These are phyloP conservation scores for Cebus imitator DNA, from an alignment of 2,113 vertebrate species.

Conservation along the genomic window DNA sequence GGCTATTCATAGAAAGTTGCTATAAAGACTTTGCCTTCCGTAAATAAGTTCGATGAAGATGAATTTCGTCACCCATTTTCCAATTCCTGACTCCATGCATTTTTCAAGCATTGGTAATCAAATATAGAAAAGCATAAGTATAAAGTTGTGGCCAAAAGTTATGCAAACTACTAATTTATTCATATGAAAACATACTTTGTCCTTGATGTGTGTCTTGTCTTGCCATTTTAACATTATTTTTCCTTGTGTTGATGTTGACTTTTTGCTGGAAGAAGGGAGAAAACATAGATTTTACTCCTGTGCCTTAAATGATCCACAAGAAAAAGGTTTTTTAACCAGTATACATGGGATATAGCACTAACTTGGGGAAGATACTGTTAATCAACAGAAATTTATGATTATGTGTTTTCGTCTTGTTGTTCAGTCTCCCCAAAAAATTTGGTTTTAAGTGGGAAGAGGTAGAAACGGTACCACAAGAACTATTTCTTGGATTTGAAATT, in stretches of 20 bases:
- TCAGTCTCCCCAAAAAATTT: not conserved
- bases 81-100: not conserved
- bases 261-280: not conserved
- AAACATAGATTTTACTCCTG: constrained; percentile 10
- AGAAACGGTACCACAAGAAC: not conserved
- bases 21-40: not conserved
- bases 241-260: constrained; percentile 26
- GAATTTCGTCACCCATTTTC: not conserved
- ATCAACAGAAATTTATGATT: not conserved
- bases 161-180: not conserved
- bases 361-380: not conserved
- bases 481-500: not conserved
- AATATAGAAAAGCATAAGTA: not conserved
- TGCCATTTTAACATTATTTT: not conserved
- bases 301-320: constrained; percentile 5
- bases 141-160: not conserved
- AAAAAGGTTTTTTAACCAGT: constrained; percentile 19
- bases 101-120: not conserved
- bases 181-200: not conserved
- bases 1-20: not conserved
- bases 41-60: constrained; percentile 9
- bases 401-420: constrained; percentile 10
- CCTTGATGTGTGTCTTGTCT: not conserved
- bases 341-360: not conserved
- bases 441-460: not conserved